Evolutionary conservation across 2,113 vertebrate species (phyloP).

Genomic region (Notechis scutatus): DNA sequence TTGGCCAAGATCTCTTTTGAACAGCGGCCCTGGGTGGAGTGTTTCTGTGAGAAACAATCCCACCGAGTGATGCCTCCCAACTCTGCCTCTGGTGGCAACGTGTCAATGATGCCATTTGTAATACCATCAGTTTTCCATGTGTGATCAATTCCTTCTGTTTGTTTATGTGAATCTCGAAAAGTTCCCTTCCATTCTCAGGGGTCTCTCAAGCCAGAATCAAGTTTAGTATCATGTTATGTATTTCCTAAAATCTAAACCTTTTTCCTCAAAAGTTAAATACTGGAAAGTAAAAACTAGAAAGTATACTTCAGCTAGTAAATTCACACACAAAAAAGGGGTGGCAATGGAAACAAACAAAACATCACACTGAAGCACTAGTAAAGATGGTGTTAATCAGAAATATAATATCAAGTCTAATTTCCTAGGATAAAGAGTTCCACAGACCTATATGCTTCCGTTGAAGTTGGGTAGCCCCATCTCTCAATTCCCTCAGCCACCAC

Average conservation of each 20-base stretch:
- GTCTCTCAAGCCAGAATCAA: neutral
- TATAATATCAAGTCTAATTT: neutral
- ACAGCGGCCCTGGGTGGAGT: neutral
- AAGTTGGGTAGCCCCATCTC: neutral
- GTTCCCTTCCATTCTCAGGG: neutral
- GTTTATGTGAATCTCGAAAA: neutral
- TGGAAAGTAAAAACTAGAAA: neutral
- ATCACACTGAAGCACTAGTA: neutral
- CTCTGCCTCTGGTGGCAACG: neutral
- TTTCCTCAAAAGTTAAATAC: neutral
- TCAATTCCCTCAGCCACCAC: neutral
- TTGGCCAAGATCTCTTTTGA: neutral
- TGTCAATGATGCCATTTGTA: neutral
- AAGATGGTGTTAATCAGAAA: neutral
- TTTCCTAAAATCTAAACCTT: neutral
- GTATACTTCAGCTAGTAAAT: neutral
- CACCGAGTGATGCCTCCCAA: neutral
- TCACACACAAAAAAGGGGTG: neutral
- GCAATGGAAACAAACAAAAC: neutral
- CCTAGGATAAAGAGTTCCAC: neutral
- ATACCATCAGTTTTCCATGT: neutral
- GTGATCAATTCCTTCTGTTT: neutral
- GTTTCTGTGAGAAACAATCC: neutral
- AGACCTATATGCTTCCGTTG: neutral
- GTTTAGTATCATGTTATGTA: neutral